phyloP scores from a whole-genome alignment of 2,113 vertebrate genomes.

The Epinephelus moara region DNA sequence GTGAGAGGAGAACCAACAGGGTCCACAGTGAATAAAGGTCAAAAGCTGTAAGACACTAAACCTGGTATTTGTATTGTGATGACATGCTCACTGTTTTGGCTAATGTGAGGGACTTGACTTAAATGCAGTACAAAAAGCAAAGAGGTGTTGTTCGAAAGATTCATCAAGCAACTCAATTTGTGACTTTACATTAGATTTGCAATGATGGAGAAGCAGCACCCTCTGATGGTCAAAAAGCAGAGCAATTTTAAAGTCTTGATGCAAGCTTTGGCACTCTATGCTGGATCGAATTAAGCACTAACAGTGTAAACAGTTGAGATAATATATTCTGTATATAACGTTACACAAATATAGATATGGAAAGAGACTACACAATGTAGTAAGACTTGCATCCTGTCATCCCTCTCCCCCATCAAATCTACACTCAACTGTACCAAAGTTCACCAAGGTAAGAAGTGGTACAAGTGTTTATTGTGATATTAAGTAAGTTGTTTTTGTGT shows the following conservation, averaged over 20 bases:
- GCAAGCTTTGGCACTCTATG: conserved; percentile 18
- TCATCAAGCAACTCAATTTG: conserved; percentile 25
- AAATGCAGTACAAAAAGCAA: background rate
- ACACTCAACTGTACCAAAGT: background rate
- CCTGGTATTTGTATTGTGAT: background rate
- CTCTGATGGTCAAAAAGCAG: conserved; percentile 50
- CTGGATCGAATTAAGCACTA: conserved; percentile 13
- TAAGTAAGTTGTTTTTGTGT: background rate
- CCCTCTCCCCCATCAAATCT: background rate
- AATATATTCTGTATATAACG: background rate
- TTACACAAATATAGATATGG: background rate
- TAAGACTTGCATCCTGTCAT: background rate
- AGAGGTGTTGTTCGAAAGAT: background rate
- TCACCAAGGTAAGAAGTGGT: background rate
- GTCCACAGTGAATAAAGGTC: no score
- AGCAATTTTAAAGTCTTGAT: background rate
- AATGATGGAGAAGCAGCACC: conserved; percentile 1
- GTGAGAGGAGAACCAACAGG: no score
- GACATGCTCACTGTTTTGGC: background rate
- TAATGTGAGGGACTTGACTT: background rate
- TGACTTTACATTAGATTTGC: background rate
- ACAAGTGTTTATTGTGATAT: background rate
- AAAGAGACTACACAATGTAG: background rate
- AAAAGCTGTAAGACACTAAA: no score
- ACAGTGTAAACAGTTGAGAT: background rate